Percentiles rank a stretch among this genome's conserved stretches.
Conservation (phyloP, 2,797 vertebrate genomes). For the Selene dorsalis region DNA sequence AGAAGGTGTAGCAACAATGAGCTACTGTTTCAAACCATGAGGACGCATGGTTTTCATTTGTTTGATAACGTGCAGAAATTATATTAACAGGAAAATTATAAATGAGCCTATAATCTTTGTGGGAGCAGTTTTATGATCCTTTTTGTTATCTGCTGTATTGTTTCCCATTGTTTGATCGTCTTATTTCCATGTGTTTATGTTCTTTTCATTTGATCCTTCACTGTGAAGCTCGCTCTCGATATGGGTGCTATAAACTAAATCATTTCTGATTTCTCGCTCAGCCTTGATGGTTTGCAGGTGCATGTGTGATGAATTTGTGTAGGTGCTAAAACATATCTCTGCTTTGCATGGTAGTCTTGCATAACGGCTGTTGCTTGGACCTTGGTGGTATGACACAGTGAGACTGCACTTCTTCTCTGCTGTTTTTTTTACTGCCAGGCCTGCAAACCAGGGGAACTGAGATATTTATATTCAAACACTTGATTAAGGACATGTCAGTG, state of each 20-base stretch:
- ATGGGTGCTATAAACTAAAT: constrained; percentile 26
- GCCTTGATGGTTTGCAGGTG: constrained; percentile 37
- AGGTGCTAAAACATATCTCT: constrained; percentile 18
- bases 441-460: neutral
- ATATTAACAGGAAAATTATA: constrained; percentile 19
- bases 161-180: constrained; percentile 32
- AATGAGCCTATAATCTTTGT: constrained; percentile 21
- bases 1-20: neutral
- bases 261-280: constrained; percentile 40
- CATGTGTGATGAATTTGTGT: constrained; percentile 33
- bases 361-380: neutral
- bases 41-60: neutral
- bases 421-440: neutral
- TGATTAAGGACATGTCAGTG: neutral
- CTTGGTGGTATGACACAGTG: neutral
- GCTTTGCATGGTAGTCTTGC: neutral
- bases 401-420: neutral
- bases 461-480: constrained; percentile 21
- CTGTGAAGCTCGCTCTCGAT: constrained; percentile 25
- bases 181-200: constrained; percentile 30
- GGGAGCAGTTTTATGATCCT: constrained; percentile 9
- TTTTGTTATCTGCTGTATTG: constrained; percentile 18
- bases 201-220: constrained; percentile 26
- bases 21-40: neutral
- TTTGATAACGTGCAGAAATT: constrained; percentile 27